Percentiles rank a stretch among this genome's conserved stretches.
Conservation (phyloP, 92 coral and sea anemone genomes). For the Bergia sp. region DNA sequence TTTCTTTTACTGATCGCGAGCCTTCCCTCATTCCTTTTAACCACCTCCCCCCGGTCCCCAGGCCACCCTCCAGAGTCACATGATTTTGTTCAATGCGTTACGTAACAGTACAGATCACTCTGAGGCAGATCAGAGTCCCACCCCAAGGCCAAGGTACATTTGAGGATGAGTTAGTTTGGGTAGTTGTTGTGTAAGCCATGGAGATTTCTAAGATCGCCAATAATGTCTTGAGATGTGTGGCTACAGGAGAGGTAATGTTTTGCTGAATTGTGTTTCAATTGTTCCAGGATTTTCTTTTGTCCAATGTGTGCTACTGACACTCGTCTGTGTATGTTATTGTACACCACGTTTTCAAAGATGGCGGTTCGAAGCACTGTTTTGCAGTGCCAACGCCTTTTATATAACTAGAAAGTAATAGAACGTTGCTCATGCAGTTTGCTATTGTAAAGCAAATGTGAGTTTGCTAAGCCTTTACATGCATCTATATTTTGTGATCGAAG, state of each 20-base stretch:
- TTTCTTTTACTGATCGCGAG: too few relatives aligned
- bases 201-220: conserved; percentile 86
- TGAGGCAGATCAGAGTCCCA: too few relatives aligned
- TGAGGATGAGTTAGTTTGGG: not conserved
- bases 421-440: not conserved
- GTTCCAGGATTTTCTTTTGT: not conserved
- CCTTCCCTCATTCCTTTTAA: too few relatives aligned
- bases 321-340: too few relatives aligned
- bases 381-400: too few relatives aligned
- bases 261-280: not conserved
- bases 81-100: too few relatives aligned
- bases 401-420: too few relatives aligned
- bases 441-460: not conserved
- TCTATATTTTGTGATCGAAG: too few relatives aligned
- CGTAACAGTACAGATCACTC: not conserved
- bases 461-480: too few relatives aligned
- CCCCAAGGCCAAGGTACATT: too few relatives aligned
- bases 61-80: too few relatives aligned
- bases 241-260: conserved; percentile 81
- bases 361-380: not conserved
- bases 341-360: not conserved
- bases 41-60: too few relatives aligned
- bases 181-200: conserved; percentile 45
- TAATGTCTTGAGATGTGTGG: conserved; percentile 81
- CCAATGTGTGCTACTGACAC: not conserved